Conservation (phyloP, 2,797 vertebrate species). For the Microctenopoma stevenorrisi region DNA sequence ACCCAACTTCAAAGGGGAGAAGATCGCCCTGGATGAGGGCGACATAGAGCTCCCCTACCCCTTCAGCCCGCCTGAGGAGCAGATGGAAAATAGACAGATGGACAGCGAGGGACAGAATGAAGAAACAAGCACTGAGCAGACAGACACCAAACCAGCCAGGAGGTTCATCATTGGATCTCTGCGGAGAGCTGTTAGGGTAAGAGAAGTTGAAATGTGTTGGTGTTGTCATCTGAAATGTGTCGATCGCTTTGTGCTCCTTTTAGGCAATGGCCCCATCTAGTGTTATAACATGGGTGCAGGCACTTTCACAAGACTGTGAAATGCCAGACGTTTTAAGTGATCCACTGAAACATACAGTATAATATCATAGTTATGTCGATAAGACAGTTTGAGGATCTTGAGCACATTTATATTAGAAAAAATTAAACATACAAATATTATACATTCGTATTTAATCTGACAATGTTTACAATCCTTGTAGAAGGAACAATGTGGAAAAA, state of each 20-base stretch:
- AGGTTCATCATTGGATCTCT: constrained; percentile 86
- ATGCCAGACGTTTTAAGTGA: background rate
- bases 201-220: constrained; percentile 25
- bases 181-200: constrained; percentile 89
- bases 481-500: too few relatives aligned
- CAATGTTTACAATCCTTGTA: too few relatives aligned
- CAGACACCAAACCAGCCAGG: constrained; percentile 65
- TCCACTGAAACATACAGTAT: too few relatives aligned
- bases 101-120: constrained; percentile 12
- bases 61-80: constrained; percentile 48
- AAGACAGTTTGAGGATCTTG: too few relatives aligned
- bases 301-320: background rate
- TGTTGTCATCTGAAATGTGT: too few relatives aligned
- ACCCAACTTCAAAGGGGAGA: constrained; percentile 90
- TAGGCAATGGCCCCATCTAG: constrained; percentile 53
- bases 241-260: background rate
- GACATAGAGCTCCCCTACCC: constrained; percentile 87
- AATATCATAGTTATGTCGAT: background rate
- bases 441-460: too few relatives aligned
- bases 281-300: constrained; percentile 13
- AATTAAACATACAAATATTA: too few relatives aligned
- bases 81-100: constrained; percentile 55
- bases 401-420: too few relatives aligned
- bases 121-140: background rate
- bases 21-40: constrained; percentile 90